phyloP scores from a whole-genome alignment of 2,797 vertebrate genomes.

The Mus caroli region DNA sequence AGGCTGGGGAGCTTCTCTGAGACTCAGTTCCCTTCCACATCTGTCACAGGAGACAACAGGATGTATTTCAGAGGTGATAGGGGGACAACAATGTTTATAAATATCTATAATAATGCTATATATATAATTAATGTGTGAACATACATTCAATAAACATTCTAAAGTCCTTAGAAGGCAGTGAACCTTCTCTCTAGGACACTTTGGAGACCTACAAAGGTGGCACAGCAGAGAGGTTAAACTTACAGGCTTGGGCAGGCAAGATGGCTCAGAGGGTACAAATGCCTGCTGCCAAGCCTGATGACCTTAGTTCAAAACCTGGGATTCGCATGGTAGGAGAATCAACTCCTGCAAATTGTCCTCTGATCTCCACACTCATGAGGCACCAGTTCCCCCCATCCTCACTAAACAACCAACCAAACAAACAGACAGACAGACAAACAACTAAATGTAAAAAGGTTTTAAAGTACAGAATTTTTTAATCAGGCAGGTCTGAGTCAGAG shows the following conservation, averaged over 20 bases:
- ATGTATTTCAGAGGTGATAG: background rate
- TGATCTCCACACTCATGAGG: background rate
- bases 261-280: background rate
- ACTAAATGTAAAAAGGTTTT: background rate
- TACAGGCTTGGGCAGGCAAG: background rate
- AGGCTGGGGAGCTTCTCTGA: background rate
- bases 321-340: background rate
- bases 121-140: background rate
- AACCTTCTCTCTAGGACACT: constrained; percentile 23
- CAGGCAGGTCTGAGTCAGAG: constrained; percentile 6
- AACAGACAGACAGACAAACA: background rate
- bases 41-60: background rate
- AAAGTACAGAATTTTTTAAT: constrained; percentile 28
- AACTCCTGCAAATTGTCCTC: background rate
- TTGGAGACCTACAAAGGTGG: background rate
- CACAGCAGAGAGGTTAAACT: background rate
- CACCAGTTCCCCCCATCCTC: background rate
- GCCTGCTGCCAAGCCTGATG: background rate
- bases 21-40: background rate
- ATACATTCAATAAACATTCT: background rate
- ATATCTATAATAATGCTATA: background rate
- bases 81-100: background rate
- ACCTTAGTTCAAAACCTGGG: background rate
- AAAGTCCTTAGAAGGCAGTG: constrained; percentile 34
- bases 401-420: background rate